These are phyloP conservation scores for Coelinius sp. DNA, from an alignment of 2,888 invertebrate genomes.

Conservation along the genomic window DNA sequence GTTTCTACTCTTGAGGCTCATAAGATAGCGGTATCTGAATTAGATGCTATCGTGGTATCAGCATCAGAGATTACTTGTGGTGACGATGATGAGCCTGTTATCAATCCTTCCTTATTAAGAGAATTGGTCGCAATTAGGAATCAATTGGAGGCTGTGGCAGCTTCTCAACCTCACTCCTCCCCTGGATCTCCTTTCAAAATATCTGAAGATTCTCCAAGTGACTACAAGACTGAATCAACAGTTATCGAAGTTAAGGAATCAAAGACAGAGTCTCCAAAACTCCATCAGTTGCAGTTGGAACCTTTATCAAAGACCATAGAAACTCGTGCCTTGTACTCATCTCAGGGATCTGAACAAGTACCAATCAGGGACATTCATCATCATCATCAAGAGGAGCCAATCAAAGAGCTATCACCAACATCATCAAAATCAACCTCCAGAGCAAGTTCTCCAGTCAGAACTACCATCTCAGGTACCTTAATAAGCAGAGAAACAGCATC, in stretches of 20 bases:
- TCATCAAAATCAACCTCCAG: conserved; percentile 32
- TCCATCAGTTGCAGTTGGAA: conserved; percentile 42
- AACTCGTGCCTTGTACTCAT: conserved; percentile 62
- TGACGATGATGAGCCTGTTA: conserved; percentile 79
- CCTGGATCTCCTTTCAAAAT: conserved; percentile 42
- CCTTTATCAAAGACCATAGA: conserved; percentile 43
- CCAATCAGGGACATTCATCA: conserved; percentile 52
- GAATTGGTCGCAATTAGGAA: conserved; percentile 66
- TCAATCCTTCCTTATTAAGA: conserved; percentile 69
- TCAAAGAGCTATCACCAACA: background rate
- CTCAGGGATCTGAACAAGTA: conserved; percentile 61
- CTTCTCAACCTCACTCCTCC: conserved; percentile 43
- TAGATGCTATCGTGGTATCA: conserved; percentile 82
- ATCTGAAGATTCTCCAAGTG: conserved; percentile 43
- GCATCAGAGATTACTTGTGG: conserved; percentile 82
- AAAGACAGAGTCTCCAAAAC: background rate
- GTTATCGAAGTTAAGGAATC: conserved; percentile 8
- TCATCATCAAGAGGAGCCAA: conserved; percentile 20
- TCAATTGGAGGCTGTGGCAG: conserved; percentile 58
- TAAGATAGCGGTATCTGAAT: conserved; percentile 85
- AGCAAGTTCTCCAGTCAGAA: conserved; percentile 56
- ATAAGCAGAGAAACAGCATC: conserved; percentile 63
- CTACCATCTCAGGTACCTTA: conserved; percentile 46
- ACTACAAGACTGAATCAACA: conserved; percentile 41
- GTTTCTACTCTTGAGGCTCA: conserved; percentile 85